These are phyloP conservation scores for Cepaea hortensis DNA, from an alignment of 2,888 invertebrate genomes.

Conservation along the genomic window DNA sequence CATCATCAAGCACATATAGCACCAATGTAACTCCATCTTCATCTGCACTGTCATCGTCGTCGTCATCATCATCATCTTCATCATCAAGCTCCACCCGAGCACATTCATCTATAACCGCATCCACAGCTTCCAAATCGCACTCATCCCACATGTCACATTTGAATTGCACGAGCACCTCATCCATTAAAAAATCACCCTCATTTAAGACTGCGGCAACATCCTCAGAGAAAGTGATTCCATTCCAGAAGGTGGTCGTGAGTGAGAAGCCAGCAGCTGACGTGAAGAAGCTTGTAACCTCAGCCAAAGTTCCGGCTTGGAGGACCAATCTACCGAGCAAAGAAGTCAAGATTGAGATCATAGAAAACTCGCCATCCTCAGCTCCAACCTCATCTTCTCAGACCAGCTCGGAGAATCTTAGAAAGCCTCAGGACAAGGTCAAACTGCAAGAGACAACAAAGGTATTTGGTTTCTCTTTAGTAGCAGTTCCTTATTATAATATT, in stretches of 20 bases:
- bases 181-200: constrained; percentile 42
- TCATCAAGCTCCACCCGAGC: constrained; percentile 14
- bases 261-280: constrained; percentile 35
- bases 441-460: constrained; percentile 27
- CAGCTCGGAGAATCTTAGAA: constrained; percentile 36
- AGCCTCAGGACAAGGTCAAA: constrained; percentile 13
- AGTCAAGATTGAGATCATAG: constrained; percentile 70
- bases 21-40: background rate
- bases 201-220: constrained; percentile 30
- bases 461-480: constrained; percentile 8
- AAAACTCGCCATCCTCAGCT: constrained; percentile 54
- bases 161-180: constrained; percentile 15
- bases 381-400: constrained; percentile 26
- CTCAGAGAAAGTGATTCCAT: constrained; percentile 28
- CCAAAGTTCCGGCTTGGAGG: constrained; percentile 59
- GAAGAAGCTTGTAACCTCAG: constrained; percentile 27
- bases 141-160: constrained; percentile 8
- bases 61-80: background rate
- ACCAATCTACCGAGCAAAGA: constrained; percentile 55
- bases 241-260: constrained; percentile 11
- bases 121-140: constrained; percentile 17
- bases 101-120: constrained; percentile 26
- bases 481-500: background rate
- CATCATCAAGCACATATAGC: background rate
- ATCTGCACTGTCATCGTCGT: background rate